phyloP scores from a whole-genome alignment of 2,888 invertebrate genomes.

The Parnassius orleans region DNA sequence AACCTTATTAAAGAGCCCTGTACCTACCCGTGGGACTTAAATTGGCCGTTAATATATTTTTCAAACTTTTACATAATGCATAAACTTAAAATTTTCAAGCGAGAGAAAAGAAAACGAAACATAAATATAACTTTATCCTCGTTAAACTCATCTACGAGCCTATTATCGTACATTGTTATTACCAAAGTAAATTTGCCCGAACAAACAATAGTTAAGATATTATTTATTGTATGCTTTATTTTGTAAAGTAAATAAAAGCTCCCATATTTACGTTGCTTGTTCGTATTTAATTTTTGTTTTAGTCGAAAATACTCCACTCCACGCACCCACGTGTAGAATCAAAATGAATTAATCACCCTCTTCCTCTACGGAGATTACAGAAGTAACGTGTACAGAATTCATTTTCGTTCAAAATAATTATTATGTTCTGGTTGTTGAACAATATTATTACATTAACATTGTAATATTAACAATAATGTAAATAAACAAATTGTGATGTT shows the following conservation, averaged over 20 bases:
- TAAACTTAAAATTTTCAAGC: too few relatives aligned
- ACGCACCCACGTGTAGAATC: not conserved
- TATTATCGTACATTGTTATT: slow-evolving; percentile 4
- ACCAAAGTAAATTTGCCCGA: slow-evolving; percentile 10
- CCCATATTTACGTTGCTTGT: not conserved
- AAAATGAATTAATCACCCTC: slow-evolving; percentile 9
- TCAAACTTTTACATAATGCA: too few relatives aligned
- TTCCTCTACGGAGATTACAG: slow-evolving; percentile 6
- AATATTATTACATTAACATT: too few relatives aligned
- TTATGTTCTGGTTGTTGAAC: not conserved
- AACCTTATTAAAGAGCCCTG: too few relatives aligned
- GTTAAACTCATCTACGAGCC: not conserved
- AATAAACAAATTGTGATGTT: too few relatives aligned
- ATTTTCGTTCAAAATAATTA: slow-evolving; percentile 8
- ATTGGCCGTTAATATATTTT: too few relatives aligned
- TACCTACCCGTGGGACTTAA: too few relatives aligned
- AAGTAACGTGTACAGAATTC: slow-evolving; percentile 6
- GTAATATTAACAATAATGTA: too few relatives aligned
- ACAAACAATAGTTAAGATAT: slow-evolving; percentile 20
- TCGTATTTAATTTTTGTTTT: slow-evolving; percentile 16
- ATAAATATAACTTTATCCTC: not conserved
- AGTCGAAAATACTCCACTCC: not conserved
- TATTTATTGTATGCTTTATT: slow-evolving; percentile 8
- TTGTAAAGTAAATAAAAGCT: slow-evolving; percentile 8
- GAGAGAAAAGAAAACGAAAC: too few relatives aligned